Base-by-base conservation (phyloP, 2,888 invertebrate genomes). In the Diabrotica balteata region DNA sequence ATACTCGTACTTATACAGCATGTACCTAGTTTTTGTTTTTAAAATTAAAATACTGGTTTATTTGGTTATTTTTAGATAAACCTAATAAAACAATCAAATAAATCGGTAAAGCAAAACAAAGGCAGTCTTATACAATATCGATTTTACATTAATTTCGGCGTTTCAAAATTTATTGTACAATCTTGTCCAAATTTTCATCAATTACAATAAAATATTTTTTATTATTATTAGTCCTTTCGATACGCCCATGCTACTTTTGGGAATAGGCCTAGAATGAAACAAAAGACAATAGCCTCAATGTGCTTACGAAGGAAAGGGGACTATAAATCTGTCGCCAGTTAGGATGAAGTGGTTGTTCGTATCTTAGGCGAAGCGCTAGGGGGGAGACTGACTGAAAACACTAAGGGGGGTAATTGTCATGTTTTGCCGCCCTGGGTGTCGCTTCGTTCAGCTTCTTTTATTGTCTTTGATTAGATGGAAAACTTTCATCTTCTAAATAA, bases 271-370 rank as follows among this genome's bases (percentile, higher is more conserved):
- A 57, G 61, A 53, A 60, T 42, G 51, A 59, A 69, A 67, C 51
- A 63, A 68, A 64, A 71, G 68, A 72, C 68, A 70, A 72, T 64
- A 68, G 58, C 63, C 46, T 50, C 64, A 59, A 68, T 69, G 69
- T 67, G 67, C 72, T 72, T 70, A 66, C 68, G 68, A 61, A 68
- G 57, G 60, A 59, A 61, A 63, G 63, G 66, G 53, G 64, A 66
- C 61, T 71, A 73, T 75, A 76, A 76, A 76, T 75, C 76, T 75
- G 76, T 76, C 75, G 73, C 69, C 72, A 64, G 68, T 68, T 68
- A 68, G 59, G 70, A 75, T 75, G 71, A 73, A 75, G 69, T 72
- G 69, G 70, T 68, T 69, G 70, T 54, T 69, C 57, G 59, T 45
- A 63, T 46, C 55, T 53, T 54, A 57, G 32, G 47, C 54, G 52